Evolutionary conservation across 2,113 vertebrate species (phyloP).

Genomic region (Urocitellus parryii): DNA sequence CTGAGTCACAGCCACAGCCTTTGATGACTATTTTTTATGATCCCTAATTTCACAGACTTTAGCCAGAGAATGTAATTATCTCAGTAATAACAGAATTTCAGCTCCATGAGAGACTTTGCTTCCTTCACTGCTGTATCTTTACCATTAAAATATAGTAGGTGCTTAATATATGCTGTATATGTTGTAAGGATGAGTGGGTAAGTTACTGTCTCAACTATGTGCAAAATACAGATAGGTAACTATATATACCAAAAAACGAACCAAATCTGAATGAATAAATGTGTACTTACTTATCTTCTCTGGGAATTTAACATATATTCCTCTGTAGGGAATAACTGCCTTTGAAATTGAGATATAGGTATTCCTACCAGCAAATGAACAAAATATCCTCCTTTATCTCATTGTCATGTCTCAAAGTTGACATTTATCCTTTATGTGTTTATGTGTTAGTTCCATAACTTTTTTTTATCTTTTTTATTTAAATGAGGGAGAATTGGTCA

Average conservation of each 20-base stretch:
- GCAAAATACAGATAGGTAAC: neutral
- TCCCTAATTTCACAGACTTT: neutral
- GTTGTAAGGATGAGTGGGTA: neutral
- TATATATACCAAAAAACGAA: neutral
- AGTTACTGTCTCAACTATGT: neutral
- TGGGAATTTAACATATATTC: neutral
- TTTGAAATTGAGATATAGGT: neutral
- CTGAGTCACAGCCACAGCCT: too few relatives aligned
- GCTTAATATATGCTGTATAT: neutral
- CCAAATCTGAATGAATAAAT: neutral
- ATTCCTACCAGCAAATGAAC: neutral
- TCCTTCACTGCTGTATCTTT: neutral
- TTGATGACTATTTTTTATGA: neutral
- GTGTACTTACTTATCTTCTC: neutral
- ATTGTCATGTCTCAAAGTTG: neutral
- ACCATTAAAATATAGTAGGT: neutral
- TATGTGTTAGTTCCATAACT: neutral
- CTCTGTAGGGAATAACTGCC: neutral
- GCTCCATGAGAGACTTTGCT: neutral
- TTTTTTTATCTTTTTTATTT: neutral
- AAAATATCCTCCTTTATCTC: constrained; percentile 9
- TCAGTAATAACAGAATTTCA: neutral
- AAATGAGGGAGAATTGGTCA: neutral
- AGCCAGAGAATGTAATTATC: neutral
- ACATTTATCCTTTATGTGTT: neutral